Base-by-base conservation (phyloP, 2,888 invertebrate species). In the Autographa pulchrina region DNA sequence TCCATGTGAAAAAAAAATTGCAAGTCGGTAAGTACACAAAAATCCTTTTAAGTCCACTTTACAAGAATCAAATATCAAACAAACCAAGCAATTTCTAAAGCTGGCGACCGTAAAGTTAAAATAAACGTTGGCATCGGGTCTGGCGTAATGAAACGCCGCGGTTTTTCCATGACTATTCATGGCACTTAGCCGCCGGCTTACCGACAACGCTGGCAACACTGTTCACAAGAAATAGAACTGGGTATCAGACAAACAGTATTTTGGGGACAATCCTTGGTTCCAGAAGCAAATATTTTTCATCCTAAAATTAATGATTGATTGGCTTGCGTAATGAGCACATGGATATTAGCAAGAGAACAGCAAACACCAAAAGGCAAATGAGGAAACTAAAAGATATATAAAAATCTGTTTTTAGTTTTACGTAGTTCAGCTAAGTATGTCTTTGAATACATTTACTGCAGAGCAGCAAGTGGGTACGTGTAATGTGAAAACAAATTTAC, bases 101-200 rank as follows among this genome's bases (percentile, higher is more conserved):
- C 70, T 62, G 62, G 8, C 32, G 59, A 61, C 61, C 66, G 64
- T 68, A 66, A 71, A 77, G 74, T 76, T 84, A 84, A 84, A 82
- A 83, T 78, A 77, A 84, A 83, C 82, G 82, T 78, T 80, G 84
- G 77, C 79, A 74, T 67, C 73, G 77, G 76, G 77, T 75, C 72
- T 75, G 75, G 78, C 79, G 83, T 92, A 92, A 93, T 92, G 92
- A 92, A 92, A 92, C 86, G 85, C 86, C 79, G 91, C 81, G 91
- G 91, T 90, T 90, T 92, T 90, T 90, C 85, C 91, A 93, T 94
- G 93, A 92, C 90, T 94, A 94, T 92, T 93, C 93, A 93, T 93
- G 92, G 54, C 82, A 80, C 87, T 88, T 85, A 87, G 87, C 81
- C 84, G 85, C 75, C 79, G 74, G 83, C 83, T 82, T 79, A 73